Evolutionary conservation across 2,797 vertebrate genomes (phyloP), one percentile per base, ranked within the genome.

Genomic region (Propithecus perrieri): DNA sequence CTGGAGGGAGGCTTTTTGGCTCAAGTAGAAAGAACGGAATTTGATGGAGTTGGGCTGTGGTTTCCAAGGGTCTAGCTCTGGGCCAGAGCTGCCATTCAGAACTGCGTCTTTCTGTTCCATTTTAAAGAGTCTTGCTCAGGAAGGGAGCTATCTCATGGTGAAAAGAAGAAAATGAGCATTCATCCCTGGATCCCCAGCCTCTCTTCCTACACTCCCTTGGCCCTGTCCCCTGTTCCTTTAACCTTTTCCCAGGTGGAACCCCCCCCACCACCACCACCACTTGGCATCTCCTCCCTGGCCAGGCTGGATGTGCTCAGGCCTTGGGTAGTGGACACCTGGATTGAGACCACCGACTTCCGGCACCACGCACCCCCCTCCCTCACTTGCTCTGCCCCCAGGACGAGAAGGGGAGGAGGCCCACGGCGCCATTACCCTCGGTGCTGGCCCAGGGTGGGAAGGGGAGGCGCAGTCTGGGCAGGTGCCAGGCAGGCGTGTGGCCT

Each of bases 51-150:
- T n/a, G 41, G n/a, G 38, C 55, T 74, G 24, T 48, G 13, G 53
- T 71, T 96, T 76, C 53, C 59, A 72, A 61, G 69, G 55, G 9
- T 90, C 38, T 35, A 57, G 55, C 71, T 95, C 33, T 22, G 84
- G 69, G 48, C 84, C n/a, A 48, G 22, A n/a, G n/a, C 85, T 74
- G 43, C 81, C 26, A 2, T 78, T 96, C 69, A 57, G 35, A 86
- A 5, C 24, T 30, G 24, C 28, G 7, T 17, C 69, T 72, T 57
- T 81, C 38, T 81, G 15, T 78, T 72, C 10, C 26, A 20, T 88
- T 79, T 85, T 76, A 88, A 89, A 86, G 86, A 83, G 57, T 53
- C 20, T 63, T 2, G 17, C 84, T 43, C 67, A 35, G 63, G 48
- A 87, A 30, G 50, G 53, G 41, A 89, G 20, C 38, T 63, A 50